Evolutionary conservation across 2,113 vertebrate species (phyloP).

Genomic region (Sebastes schlegelii): DNA sequence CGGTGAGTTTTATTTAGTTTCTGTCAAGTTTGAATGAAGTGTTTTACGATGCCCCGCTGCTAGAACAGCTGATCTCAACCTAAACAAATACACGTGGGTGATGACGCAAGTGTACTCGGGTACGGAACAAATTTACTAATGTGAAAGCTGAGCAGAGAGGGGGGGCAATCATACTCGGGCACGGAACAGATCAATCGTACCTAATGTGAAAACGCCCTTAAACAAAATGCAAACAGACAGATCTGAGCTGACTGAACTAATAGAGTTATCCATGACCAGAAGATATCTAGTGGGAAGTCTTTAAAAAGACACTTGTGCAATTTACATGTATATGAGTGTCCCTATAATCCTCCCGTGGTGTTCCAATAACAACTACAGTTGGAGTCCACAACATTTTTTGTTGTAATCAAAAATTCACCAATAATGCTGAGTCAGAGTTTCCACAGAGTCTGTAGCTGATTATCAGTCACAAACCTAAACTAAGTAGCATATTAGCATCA

Average conservation of each 20-base stretch:
- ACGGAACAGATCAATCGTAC: too few relatives aligned
- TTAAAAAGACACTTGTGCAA: background rate
- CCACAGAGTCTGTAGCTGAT: background rate
- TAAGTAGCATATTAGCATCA: background rate
- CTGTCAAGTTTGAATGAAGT: too few relatives aligned
- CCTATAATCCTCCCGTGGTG: background rate
- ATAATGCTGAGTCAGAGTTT: constrained; percentile 10
- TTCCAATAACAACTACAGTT: background rate
- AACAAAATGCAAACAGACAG: background rate
- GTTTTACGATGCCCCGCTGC: too few relatives aligned
- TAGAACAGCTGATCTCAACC: too few relatives aligned
- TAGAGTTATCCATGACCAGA: background rate
- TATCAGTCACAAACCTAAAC: background rate
- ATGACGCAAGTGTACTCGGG: too few relatives aligned
- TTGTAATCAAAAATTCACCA: background rate
- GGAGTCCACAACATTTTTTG: background rate
- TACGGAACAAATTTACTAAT: too few relatives aligned
- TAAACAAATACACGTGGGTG: too few relatives aligned
- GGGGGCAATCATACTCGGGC: too few relatives aligned
- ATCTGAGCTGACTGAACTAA: background rate
- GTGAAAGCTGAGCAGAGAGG: too few relatives aligned
- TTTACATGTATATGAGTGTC: background rate
- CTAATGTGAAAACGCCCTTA: too few relatives aligned
- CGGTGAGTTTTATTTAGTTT: too few relatives aligned
- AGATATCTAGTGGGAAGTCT: background rate